A percentile compares a stretch with the other conserved stretches of the same genome.
These are phyloP conservation scores for Odontamblyopus rebecca DNA, from an alignment of 2,797 vertebrate species.

Conservation along the genomic window DNA sequence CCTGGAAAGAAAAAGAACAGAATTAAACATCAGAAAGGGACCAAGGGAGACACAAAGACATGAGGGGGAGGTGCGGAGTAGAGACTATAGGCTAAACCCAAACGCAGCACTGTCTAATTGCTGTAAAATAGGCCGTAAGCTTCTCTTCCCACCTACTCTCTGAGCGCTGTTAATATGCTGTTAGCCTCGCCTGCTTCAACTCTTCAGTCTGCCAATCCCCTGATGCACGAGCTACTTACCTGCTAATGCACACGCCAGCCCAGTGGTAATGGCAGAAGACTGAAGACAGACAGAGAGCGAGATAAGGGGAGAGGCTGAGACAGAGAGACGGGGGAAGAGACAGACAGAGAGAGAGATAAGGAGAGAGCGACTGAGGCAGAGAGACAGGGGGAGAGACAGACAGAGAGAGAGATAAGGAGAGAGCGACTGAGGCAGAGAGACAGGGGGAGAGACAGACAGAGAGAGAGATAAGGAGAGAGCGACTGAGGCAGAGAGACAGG, in stretches of 20 bases:
- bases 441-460: not conserved
- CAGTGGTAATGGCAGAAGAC: not conserved
- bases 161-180: constrained; percentile 62
- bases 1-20: constrained; percentile 8
- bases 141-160: constrained; percentile 65
- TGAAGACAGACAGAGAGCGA: not conserved
- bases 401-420: not conserved
- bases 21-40: constrained; percentile 19
- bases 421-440: too few relatives aligned
- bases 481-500: too few relatives aligned
- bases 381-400: not conserved
- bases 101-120: constrained; percentile 64
- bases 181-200: constrained; percentile 51
- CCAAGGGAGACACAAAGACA: constrained; percentile 34
- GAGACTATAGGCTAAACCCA: constrained; percentile 49
- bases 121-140: constrained; percentile 66
- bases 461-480: too few relatives aligned
- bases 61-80: constrained; percentile 37
- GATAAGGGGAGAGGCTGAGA: not conserved
- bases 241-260: constrained; percentile 6
- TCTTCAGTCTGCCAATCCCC: constrained; percentile 30
- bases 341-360: not conserved
- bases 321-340: not conserved
- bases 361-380: not conserved
- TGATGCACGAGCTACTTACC: constrained; percentile 21